These are phyloP conservation scores for Lithophane semibrunnea DNA, from an alignment of 2,888 invertebrate genomes.

Conservation along the genomic window DNA sequence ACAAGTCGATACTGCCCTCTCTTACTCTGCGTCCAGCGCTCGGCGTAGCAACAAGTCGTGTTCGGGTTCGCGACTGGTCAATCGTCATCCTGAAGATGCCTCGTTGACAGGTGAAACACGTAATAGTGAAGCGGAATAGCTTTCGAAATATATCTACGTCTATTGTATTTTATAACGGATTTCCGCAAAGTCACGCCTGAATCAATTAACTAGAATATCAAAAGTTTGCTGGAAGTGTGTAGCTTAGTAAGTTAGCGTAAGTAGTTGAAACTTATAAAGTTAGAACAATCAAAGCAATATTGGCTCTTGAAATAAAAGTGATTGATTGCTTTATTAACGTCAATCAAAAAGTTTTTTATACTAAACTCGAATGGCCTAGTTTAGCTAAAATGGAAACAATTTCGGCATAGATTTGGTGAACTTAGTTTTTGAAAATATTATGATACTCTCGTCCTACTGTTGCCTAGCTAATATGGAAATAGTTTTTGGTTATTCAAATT, in stretches of 20 bases:
- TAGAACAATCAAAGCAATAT: not conserved
- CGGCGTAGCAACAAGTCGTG: too few species aligned
- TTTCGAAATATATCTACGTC: too few species aligned
- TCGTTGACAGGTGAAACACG: too few species aligned
- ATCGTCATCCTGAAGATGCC: too few species aligned
- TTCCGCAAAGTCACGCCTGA: too few species aligned
- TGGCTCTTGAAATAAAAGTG: constrained; percentile 6
- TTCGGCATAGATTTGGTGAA: not conserved
- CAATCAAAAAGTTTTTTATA: constrained; percentile 17
- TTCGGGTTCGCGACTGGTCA: too few species aligned
- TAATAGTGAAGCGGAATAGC: too few species aligned
- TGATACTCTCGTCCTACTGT: not conserved
- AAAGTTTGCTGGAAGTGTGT: not conserved
- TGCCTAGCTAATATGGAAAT: not conserved
- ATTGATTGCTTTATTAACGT: constrained; percentile 39
- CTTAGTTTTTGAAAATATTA: not conserved
- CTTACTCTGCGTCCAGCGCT: too few species aligned
- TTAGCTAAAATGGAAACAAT: not conserved
- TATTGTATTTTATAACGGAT: too few species aligned
- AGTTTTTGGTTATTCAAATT: not conserved
- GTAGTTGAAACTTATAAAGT: not conserved
- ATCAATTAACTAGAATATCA: too few species aligned
- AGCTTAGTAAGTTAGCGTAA: not conserved
- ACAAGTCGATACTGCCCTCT: too few species aligned
- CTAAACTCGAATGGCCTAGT: not conserved